These are phyloP conservation scores for Peromyscus californicus DNA, from an alignment of 2,113 vertebrate genomes.

Conservation along the genomic window DNA sequence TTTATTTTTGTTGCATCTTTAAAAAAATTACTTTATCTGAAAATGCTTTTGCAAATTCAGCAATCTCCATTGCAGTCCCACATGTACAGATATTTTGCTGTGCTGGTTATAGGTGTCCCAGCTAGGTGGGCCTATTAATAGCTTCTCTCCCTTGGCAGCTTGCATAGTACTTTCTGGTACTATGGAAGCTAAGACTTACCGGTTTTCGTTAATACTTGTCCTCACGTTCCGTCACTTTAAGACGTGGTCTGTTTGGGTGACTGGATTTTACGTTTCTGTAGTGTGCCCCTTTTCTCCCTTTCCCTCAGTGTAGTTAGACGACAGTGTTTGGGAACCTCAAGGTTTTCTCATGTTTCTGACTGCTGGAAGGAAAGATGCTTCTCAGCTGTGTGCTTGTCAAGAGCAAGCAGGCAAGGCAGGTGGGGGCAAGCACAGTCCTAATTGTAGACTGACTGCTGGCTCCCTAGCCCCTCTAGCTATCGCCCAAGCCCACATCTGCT, in stretches of 20 bases:
- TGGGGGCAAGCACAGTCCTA: background rate
- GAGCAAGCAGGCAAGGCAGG: background rate
- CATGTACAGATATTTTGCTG: background rate
- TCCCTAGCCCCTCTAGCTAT: background rate
- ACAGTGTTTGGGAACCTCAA: background rate
- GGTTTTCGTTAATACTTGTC: background rate
- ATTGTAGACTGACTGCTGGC: background rate
- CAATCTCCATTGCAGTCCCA: background rate
- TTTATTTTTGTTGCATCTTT: constrained; percentile 34
- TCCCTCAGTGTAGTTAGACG: background rate
- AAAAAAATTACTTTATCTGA: constrained; percentile 24
- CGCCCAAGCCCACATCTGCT: constrained; percentile 46
- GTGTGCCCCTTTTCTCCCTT: background rate
- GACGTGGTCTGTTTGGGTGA: background rate
- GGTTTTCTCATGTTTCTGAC: constrained; percentile 1
- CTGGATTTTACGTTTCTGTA: background rate
- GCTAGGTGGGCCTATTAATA: background rate
- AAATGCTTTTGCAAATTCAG: background rate
- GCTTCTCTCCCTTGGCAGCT: background rate
- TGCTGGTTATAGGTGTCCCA: background rate
- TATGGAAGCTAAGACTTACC: background rate
- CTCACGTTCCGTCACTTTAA: constrained; percentile 1
- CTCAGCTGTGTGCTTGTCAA: background rate
- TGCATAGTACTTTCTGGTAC: background rate
- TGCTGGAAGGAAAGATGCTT: constrained; percentile 20